Base-by-base conservation (phyloP, 2,797 vertebrate species). In the Spatula versicolor region DNA sequence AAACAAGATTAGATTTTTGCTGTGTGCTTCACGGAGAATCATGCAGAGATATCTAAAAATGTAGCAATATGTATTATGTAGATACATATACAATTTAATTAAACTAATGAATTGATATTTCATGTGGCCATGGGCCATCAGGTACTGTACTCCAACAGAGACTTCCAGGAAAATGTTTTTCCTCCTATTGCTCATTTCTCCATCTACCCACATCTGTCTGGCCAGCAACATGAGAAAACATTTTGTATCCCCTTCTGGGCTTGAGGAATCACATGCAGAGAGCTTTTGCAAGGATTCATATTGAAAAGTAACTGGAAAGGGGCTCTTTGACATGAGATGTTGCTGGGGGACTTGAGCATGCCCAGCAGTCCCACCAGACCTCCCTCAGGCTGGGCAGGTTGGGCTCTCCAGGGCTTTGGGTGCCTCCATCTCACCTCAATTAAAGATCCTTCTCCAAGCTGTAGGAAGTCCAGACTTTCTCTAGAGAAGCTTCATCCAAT, bases 171-270 rank as follows among this genome's bases (percentile, higher is more conserved):
- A 58, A 62, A 15, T 37, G 15, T 73, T 82, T 77, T 77, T 54
- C 50, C 22, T 77, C 21, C 17, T 39, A 46, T 15, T 74, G 18
- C 20, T 68, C 4, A 0, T 68, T 91, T 83, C 46, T 86, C 33
- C 26, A 15, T 39, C 45, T 15, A 21, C 4, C 6, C 0, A 0
- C 59, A 26, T 58, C 81, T 46, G 9, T 18, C 39, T 83, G 48
- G 26, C 31, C 82, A 80, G 56, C 11, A 76, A 19, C 67, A 67
- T 0, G 0, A 73, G 39, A 56, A 55, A 60, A 17, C 0, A 3
- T 60, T 56, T 31, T 25, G 6, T 9, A 19, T n/a, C 8, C 25
- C 41, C 7, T 68, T 41, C 43, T 68, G 48, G n/a, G 30, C 25
- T 89, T 3, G 1, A 83, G 45, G 52, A 78, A 20, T 7, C 56